Conservation (phyloP, 1,140 invertebrate species). For the Hylaeus anthracinus region DNA sequence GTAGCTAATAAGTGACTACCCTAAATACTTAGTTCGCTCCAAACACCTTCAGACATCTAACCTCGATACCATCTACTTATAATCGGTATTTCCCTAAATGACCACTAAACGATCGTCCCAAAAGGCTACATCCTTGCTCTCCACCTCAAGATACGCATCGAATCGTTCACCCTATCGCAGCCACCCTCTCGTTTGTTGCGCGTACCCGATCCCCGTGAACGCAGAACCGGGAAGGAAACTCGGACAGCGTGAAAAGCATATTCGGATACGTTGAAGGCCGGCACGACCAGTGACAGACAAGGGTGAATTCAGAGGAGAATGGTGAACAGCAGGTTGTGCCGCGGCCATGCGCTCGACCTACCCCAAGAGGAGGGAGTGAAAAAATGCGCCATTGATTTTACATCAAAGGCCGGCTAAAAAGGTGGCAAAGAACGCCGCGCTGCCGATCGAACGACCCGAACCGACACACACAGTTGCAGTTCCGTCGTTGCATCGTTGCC, state of each 20-base stretch:
- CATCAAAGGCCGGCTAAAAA: conserved; percentile 80
- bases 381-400: conserved; percentile 80
- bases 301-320: conserved; percentile 58
- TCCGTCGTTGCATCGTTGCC: conserved; percentile 74
- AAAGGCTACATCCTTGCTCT: too few relatives aligned
- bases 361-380: conserved; percentile 67
- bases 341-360: conserved; percentile 74
- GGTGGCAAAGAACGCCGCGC: conserved; percentile 77
- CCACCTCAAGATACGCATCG: not conserved
- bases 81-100: too few relatives aligned
- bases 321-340: conserved; percentile 63
- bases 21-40: too few relatives aligned
- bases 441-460: conserved; percentile 77
- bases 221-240: conserved; percentile 21
- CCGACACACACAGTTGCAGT: conserved; percentile 74
- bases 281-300: conserved; percentile 47
- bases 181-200: not conserved
- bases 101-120: too few relatives aligned
- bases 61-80: too few relatives aligned
- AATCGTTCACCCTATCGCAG: too few relatives aligned
- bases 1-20: too few relatives aligned
- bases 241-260: conserved; percentile 41
- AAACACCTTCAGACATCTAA: too few relatives aligned
- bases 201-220: not conserved
- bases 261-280: conserved; percentile 59